Evolutionary conservation across 1,140 invertebrate species (phyloP).

Genomic region (Mamestra configurata): DNA sequence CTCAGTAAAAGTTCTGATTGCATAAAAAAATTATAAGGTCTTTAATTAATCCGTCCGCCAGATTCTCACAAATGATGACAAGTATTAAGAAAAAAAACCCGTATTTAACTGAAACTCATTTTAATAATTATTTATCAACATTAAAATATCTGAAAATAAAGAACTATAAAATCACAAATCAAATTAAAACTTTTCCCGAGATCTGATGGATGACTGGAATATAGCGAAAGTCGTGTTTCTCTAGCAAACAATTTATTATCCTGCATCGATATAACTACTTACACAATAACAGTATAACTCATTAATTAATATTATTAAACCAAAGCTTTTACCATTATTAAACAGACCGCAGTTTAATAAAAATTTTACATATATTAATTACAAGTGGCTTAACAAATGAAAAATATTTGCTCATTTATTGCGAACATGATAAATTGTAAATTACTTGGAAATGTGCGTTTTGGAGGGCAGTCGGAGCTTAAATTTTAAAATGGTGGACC

Average conservation of each 20-base stretch:
- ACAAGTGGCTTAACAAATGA: conserved; percentile 85
- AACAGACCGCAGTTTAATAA: conserved; percentile 81
- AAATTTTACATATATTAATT: conserved; percentile 85
- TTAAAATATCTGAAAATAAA: not conserved
- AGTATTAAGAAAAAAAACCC: not conserved
- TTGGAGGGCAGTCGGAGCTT: conserved; percentile 73
- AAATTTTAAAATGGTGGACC: conserved; percentile 83
- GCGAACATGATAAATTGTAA: conserved; percentile 87
- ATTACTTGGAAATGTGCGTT: conserved; percentile 86
- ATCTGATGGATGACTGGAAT: not conserved
- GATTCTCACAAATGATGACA: too few species aligned
- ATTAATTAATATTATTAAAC: conserved; percentile 43
- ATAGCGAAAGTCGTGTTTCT: not conserved
- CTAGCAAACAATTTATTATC: conserved; percentile 15
- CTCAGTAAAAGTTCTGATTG: too few species aligned
- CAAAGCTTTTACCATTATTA: conserved; percentile 59
- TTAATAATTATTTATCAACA: not conserved
- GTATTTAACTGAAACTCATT: not conserved
- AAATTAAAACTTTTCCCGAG: conserved; percentile 11
- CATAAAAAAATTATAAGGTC: too few species aligned
- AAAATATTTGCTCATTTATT: conserved; percentile 87
- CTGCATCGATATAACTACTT: conserved; percentile 8
- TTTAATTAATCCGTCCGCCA: too few species aligned
- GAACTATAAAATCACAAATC: not conserved
- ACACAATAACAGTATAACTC: conserved; percentile 51